These are phyloP conservation scores for Lamellibrachia luymesi DNA, from an alignment of 1,140 invertebrate genomes.

Conservation along the genomic window DNA sequence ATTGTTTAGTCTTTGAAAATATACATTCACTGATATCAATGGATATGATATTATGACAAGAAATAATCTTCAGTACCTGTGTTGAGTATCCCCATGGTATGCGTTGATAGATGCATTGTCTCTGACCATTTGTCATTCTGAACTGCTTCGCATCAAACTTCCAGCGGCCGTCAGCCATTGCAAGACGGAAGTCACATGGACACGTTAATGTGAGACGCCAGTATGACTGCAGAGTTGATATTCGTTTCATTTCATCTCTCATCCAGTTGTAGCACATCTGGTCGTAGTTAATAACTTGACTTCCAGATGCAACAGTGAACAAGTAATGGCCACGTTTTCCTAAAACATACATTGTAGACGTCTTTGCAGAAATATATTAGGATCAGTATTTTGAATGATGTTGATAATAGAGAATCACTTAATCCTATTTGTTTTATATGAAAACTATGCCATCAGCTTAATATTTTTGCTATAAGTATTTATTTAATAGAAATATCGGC, in stretches of 20 bases:
- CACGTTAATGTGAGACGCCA: not conserved
- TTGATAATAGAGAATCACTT: not conserved
- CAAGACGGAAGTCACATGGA: not conserved
- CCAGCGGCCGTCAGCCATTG: not conserved
- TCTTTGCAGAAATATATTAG: not conserved
- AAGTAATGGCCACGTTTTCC: not conserved
- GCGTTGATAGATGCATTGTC: not conserved
- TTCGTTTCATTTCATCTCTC: not conserved
- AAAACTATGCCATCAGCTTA: not conserved
- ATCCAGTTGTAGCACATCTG: not conserved
- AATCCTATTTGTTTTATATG: not conserved
- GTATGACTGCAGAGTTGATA: not conserved
- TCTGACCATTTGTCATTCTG: not conserved
- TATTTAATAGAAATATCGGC: too few species aligned
- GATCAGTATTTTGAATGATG: not conserved
- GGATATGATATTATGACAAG: not conserved
- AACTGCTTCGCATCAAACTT: not conserved
- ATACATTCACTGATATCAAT: too few species aligned
- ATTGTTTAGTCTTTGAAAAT: too few species aligned
- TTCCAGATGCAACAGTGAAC: not conserved
- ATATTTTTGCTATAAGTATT: too few species aligned
- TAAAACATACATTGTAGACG: not conserved
- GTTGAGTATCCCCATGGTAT: not conserved
- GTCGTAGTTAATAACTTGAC: not conserved
- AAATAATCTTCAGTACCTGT: not conserved